Evolutionary conservation across 2,888 invertebrate genomes (phyloP).

Genomic region (Julus scandinavius): DNA sequence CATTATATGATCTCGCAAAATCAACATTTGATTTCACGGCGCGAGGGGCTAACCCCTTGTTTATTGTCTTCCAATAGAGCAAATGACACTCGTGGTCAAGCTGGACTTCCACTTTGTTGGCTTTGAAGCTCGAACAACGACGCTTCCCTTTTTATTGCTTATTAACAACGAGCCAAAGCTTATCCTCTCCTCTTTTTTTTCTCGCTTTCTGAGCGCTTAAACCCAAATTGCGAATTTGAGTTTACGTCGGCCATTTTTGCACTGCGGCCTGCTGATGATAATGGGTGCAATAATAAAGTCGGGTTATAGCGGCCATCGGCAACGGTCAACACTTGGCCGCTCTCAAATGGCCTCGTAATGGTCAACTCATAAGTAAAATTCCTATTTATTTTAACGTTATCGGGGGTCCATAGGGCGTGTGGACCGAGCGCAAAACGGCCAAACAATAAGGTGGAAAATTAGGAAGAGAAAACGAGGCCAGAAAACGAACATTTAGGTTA

Average conservation of each 20-base stretch:
- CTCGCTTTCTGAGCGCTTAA: slow-evolving; percentile 6
- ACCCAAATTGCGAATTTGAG: slow-evolving; percentile 22
- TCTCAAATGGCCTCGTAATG: slow-evolving; percentile 21
- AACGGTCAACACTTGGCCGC: neutral
- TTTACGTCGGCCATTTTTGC: slow-evolving; percentile 7
- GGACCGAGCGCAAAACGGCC: neutral
- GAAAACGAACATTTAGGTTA: slow-evolving; percentile 22
- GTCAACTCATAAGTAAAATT: slow-evolving; percentile 38
- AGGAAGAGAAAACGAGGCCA: slow-evolving; percentile 16
- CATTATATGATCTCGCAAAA: slow-evolving; percentile 38
- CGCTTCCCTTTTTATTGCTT: slow-evolving; percentile 38
- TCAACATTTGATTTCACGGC: slow-evolving; percentile 42
- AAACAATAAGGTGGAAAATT: slow-evolving; percentile 7
- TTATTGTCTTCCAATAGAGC: slow-evolving; percentile 39
- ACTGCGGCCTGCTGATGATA: neutral
- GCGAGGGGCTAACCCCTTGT: slow-evolving; percentile 38
- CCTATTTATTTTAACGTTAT: slow-evolving; percentile 21
- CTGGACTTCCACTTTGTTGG: slow-evolving; percentile 42
- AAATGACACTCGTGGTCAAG: slow-evolving; percentile 35
- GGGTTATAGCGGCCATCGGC: slow-evolving; percentile 10
- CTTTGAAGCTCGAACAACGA: neutral
- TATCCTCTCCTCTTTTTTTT: slow-evolving; percentile 11
- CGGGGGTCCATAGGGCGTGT: neutral
- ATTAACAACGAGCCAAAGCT: slow-evolving; percentile 14
- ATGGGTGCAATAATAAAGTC: slow-evolving; percentile 5